These are phyloP conservation scores for Melopsittacus undulatus DNA, from an alignment of 2,797 vertebrate genomes.

Conservation along the genomic window DNA sequence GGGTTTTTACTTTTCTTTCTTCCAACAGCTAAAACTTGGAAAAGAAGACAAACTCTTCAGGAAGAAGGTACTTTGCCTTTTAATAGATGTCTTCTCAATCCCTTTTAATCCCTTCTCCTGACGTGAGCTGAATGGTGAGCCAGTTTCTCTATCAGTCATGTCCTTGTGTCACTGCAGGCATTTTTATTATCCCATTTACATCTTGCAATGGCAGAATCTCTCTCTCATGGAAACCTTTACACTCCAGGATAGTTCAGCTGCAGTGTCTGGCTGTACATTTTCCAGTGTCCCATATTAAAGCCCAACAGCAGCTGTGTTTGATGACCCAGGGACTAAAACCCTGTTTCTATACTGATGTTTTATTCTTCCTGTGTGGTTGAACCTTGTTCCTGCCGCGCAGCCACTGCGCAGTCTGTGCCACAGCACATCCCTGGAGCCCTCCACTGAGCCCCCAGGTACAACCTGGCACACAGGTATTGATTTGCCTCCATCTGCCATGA, in stretches of 20 bases:
- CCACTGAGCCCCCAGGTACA: neutral
- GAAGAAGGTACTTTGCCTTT: constrained; percentile 73
- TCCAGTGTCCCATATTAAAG: neutral
- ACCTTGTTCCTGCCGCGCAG: neutral
- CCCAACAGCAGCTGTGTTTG: neutral
- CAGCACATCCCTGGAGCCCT: neutral
- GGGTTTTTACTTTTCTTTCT: constrained; percentile 42
- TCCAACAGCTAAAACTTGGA: constrained; percentile 72
- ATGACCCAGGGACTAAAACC: neutral
- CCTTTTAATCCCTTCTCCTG: neutral
- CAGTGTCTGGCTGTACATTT: neutral
- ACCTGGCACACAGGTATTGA: neutral
- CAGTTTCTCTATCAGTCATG: neutral
- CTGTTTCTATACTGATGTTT: neutral
- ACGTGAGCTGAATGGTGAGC: neutral
- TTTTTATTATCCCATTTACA: neutral
- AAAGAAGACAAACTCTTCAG: constrained; percentile 79
- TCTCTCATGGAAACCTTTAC: neutral
- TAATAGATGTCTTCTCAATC: neutral
- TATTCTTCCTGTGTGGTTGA: neutral
- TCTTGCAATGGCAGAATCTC: neutral
- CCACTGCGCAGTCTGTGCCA: neutral
- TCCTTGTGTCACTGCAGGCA: neutral
- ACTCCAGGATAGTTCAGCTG: neutral
- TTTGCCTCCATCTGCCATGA: neutral